Conservation (phyloP, 1,140 invertebrate species). For the Diprion similis region DNA sequence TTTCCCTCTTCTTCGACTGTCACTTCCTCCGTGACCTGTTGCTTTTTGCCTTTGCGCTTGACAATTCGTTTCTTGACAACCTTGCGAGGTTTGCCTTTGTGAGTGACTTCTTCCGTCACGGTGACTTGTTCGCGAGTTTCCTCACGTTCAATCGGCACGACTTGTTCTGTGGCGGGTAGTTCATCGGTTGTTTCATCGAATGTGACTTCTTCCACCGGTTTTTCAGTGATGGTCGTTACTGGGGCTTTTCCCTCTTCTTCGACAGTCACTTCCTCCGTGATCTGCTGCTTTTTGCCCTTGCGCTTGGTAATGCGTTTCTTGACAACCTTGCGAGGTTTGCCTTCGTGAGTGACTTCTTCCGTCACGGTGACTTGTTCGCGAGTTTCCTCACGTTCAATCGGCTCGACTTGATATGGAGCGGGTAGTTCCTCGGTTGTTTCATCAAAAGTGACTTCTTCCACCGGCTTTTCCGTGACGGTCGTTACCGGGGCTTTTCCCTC, state of each 20-base stretch:
- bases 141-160: conserved; percentile 6
- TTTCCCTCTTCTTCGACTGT: conserved; percentile 36
- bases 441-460: conserved; percentile 29
- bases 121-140: conserved; percentile 9
- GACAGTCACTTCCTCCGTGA: conserved; percentile 53
- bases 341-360: conserved; percentile 48
- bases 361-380: conserved; percentile 41
- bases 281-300: conserved; percentile 50
- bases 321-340: conserved; percentile 46
- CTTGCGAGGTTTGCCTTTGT: conserved; percentile 6
- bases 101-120: neutral
- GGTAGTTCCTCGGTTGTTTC: conserved; percentile 19
- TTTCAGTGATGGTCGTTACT: conserved; percentile 44
- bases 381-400: conserved; percentile 39
- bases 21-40: conserved; percentile 45
- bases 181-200: conserved; percentile 9
- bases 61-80: conserved; percentile 42
- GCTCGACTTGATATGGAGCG: neutral
- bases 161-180: conserved; percentile 2
- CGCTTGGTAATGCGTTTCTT: conserved; percentile 50
- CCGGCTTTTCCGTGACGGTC: conserved; percentile 36
- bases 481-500: conserved; percentile 48
- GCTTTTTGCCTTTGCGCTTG: conserved; percentile 43
- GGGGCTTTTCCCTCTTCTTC: conserved; percentile 52
- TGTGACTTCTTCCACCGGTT: neutral